Evolutionary conservation across 2,113 vertebrate species (phyloP), one percentile per base, ranked within the genome.

Genomic region (Corythaixoides concolor): DNA sequence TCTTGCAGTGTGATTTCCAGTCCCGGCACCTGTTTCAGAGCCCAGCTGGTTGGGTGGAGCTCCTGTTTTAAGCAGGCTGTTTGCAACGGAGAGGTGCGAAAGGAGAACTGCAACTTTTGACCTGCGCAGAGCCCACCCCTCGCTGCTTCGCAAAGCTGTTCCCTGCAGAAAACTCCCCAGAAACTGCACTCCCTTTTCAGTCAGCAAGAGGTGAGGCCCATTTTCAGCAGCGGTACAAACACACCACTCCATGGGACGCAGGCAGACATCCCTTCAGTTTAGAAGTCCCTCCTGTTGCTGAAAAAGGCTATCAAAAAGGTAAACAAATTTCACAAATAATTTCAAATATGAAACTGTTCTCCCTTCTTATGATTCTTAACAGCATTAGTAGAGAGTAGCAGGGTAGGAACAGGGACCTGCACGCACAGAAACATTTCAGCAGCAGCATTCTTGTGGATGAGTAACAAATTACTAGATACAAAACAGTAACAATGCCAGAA

Each of bases 321-420:
- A 66, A 67, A 81, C 0, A 0, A 33, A 68, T 37, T 70, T 45
- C 27, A 81, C 13, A 52, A 60, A 59, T 19, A n/a, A 30, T n/a
- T 88, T 89, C 20, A 53, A 86, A 4, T 14, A 41, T 3, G 2
- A 21, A 84, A n/a, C 3, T n/a, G 39, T 49, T 77, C 39, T 80
- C 6, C 59, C 49, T 49, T n/a, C 62, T 39, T 43, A 17, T 0
- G 1, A 49, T 37, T 81, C 32, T 81, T 60, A 62, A 8, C 27
- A 47, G n/a, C 2, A 2, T 32, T 37, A 77, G 22, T 7, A 47
- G 20, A 90, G 35, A 56, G 16, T 8, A 74, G 43, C 49, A 74
- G 60, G 3, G 19, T 12, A 74, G 53, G 39, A 83, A 55, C 0
- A 1, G 5, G 47, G 47, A 66, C 17, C 16, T 1, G 12, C 32